Base-by-base conservation (phyloP, 1,140 invertebrate species). In the Colletes latitarsis region DNA sequence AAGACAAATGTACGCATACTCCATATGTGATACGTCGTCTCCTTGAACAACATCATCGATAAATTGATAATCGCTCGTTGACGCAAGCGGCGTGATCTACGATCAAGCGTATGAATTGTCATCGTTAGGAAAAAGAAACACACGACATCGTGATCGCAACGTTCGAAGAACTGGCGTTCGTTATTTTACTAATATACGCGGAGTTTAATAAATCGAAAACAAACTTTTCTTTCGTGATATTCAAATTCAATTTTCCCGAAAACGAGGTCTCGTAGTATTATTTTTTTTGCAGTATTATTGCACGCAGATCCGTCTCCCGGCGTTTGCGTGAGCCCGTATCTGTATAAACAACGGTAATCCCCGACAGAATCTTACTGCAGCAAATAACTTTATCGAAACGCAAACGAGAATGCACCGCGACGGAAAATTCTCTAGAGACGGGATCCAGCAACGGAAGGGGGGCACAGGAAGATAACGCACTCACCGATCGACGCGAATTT, bases 401-500 rank as follows among this genome's bases (percentile, higher is more conserved):
- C 21, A 21, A 58, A 72, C 17, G 55, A 30, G 10, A 39, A 39
- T n/a, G 30, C 9, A 49, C 10, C n/a, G 19, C 0, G 9, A 17
- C 21, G 17, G 6, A 8, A n/a, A 17, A 12, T 10, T n/a, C 6
- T 30, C 10, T 0, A 9, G 1, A 58, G 39, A 60, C 4, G 49
- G 43, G 21, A 30, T 19, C 19, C 14, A 57, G 14, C 4, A 19
- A 8, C 14, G 62, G 14, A 1, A 69, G 4, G 6, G 4, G 17
- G 6, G 63, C 19, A 49, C 57, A 80, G 58, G 9, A 30, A 81
- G 52, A 77, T 15, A 3, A 39, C 0, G 21, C 4, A 88, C 86
- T 89, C n/a, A 89, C 89, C 82, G 69, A 86, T 77, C 10, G 83
- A 74, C 9, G 79, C 77, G 68, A 88, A 89, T 67, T 85, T 87